phyloP scores from a whole-genome alignment of 1,140 invertebrate genomes.

The Brevipalpus yothersi region DNA sequence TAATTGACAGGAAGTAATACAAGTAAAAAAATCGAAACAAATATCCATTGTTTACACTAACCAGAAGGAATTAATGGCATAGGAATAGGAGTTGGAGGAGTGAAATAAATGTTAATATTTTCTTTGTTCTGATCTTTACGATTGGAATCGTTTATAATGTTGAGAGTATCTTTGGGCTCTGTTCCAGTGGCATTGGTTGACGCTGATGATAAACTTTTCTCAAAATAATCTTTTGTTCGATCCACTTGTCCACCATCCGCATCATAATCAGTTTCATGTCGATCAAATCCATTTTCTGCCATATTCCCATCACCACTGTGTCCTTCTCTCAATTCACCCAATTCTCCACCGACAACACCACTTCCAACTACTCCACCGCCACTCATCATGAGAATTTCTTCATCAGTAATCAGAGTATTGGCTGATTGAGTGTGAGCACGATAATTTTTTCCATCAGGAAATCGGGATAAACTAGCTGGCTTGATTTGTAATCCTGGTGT shows the following conservation, averaged over 20 bases:
- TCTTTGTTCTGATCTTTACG: background rate
- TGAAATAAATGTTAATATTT: background rate
- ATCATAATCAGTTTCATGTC: background rate
- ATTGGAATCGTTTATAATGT: too few species aligned
- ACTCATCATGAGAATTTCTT: background rate
- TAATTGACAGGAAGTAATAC: too few species aligned
- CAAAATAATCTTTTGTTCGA: too few species aligned
- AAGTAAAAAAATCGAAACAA: too few species aligned
- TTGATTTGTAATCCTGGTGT: constrained; percentile 46
- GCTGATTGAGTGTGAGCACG: background rate
- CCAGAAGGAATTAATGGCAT: background rate
- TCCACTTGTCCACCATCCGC: too few species aligned
- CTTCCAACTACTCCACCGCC: background rate
- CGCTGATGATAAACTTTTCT: too few species aligned
- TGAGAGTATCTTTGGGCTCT: too few species aligned
- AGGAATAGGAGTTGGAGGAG: background rate
- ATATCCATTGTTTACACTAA: background rate
- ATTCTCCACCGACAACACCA: background rate
- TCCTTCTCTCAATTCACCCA: background rate
- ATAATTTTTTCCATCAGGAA: background rate
- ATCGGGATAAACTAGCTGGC: background rate
- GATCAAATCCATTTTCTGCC: background rate
- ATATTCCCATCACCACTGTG: background rate
- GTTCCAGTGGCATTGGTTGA: too few species aligned
- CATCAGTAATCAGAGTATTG: background rate